Evolutionary conservation across 1,140 invertebrate species (phyloP).

Genomic region (Magallana ariakensis): DNA sequence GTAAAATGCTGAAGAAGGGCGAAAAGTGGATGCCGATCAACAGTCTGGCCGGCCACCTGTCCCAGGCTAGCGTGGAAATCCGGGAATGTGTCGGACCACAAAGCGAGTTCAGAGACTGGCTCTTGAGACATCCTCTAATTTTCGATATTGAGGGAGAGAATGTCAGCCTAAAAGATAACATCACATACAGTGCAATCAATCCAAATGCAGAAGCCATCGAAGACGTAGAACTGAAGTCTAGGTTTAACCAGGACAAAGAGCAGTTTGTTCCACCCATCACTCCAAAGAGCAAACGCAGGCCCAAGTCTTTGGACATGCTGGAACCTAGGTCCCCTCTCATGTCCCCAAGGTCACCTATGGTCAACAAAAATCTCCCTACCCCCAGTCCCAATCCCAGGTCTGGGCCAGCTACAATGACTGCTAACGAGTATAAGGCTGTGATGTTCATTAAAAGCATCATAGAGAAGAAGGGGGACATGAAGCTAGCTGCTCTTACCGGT

Average conservation of each 20-base stretch:
- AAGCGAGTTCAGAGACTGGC: conserved; percentile 78
- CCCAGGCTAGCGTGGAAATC: conserved; percentile 78
- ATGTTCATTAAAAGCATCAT: conserved; percentile 79
- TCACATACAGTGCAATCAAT: conserved; percentile 74
- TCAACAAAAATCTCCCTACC: conserved; percentile 59
- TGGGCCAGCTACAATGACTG: conserved; percentile 78
- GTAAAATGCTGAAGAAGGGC: conserved; percentile 76
- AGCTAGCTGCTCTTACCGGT: conserved; percentile 74
- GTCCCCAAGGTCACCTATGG: conserved; percentile 54
- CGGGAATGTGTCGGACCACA: conserved; percentile 80
- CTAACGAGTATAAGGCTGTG: conserved; percentile 80
- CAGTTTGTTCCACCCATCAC: conserved; percentile 57
- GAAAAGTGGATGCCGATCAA: conserved; percentile 79
- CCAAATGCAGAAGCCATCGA: conserved; percentile 70
- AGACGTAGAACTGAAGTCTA: conserved; percentile 61
- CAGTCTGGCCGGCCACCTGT: conserved; percentile 80
- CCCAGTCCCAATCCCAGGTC: conserved; percentile 65
- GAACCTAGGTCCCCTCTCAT: conserved; percentile 54
- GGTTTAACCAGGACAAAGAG: conserved; percentile 52
- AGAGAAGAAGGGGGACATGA: conserved; percentile 79
- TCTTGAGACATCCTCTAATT: conserved; percentile 78
- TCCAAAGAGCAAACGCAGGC: conserved; percentile 71
- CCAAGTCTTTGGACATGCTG: conserved; percentile 72
- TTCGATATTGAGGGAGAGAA: conserved; percentile 79
- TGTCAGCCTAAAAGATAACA: conserved; percentile 77